Base-by-base conservation (phyloP, 1,140 invertebrate genomes). In the Amyelois transitella region DNA sequence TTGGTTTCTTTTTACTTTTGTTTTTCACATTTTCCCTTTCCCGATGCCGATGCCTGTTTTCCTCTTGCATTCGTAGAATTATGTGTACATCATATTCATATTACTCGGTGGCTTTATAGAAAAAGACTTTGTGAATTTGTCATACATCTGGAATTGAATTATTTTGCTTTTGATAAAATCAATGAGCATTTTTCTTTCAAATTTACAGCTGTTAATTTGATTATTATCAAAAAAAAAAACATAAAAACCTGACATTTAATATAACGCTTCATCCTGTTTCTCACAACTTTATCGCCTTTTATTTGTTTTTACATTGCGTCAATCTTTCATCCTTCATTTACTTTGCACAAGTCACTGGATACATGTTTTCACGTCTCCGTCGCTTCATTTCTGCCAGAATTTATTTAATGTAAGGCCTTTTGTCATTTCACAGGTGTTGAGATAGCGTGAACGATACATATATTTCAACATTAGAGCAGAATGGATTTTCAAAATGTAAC, bases 401-500 rank as follows among this genome's bases (percentile, higher is more conserved):
- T 18, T 14, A 8, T 38, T n/a, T 6, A 32, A 32, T 32, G 25
- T 4, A 10, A 32, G 25, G 25, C 8, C n/a, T 38, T 38, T 38
- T 38, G 0, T 38, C 32, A 38, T 38, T 38, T 38, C n/a, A 38
- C 32, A 38, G 32, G 32, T 38, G 25, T 32, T 38, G 32, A 14
- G 32, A 38, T 38, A 38, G 0, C 6, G 17, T n/a, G 1, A 8
- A n/a, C 0, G 1, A 38, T 8, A 25, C 17, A 22, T 22, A 19
- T 49, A 38, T 18, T n/a, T 55, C 53, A 20, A 12, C 50, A 28
- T 45, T 6, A 28, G 17, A 2, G 28, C 18, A 51, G 38, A 60
- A 64, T 58, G 57, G 47, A 64, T 62, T 57, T 66, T 52, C 20
- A 55, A 53, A 63, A 28, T 58, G 19, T 56, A 63, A 60, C 66